Percentiles rank a stretch among this genome's conserved stretches.
Conservation (phyloP, 2,797 vertebrate genomes). For the Sciaenops ocellatus region DNA sequence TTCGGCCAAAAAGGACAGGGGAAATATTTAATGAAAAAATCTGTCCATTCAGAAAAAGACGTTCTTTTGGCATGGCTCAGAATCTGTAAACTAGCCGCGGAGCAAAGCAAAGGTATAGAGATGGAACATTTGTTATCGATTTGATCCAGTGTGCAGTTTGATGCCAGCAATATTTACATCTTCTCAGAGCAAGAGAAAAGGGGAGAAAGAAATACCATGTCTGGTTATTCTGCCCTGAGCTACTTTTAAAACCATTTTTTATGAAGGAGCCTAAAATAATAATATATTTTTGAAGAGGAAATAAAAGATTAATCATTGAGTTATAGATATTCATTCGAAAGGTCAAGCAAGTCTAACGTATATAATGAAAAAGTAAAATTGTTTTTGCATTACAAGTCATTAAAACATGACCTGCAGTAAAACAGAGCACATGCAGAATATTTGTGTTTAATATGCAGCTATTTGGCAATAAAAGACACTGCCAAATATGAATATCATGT, state of each 20-base stretch:
- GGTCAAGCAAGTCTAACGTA: constrained; percentile 5
- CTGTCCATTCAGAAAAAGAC: constrained; percentile 65
- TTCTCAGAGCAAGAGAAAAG: constrained; percentile 48
- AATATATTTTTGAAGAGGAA: constrained; percentile 17
- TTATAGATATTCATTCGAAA: constrained; percentile 36
- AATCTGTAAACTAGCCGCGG: constrained; percentile 54
- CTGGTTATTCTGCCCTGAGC: constrained; percentile 49
- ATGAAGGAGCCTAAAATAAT: constrained; percentile 24
- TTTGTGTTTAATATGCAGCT: constrained; percentile 16
- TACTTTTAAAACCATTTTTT: constrained; percentile 46
- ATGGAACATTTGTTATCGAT: constrained; percentile 80
- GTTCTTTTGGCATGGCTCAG: constrained; percentile 31
- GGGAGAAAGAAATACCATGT: constrained; percentile 46
- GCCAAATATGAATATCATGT: constrained; percentile 37
- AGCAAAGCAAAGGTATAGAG: constrained; percentile 52
- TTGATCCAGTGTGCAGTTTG: constrained; percentile 60
- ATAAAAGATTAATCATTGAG: constrained; percentile 34
- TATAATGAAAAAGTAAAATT: constrained; percentile 25
- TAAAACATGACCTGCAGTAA: constrained; percentile 22
- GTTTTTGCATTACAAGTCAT: constrained; percentile 16
- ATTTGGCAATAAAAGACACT: constrained; percentile 27
- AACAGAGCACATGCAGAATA: constrained; percentile 25
- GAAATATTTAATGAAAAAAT: constrained; percentile 72
- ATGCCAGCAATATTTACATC: constrained; percentile 63
- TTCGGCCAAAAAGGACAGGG: constrained; percentile 46